phyloP scores from a whole-genome alignment of 2,888 invertebrate species.

The Metopia argyrocephala region DNA sequence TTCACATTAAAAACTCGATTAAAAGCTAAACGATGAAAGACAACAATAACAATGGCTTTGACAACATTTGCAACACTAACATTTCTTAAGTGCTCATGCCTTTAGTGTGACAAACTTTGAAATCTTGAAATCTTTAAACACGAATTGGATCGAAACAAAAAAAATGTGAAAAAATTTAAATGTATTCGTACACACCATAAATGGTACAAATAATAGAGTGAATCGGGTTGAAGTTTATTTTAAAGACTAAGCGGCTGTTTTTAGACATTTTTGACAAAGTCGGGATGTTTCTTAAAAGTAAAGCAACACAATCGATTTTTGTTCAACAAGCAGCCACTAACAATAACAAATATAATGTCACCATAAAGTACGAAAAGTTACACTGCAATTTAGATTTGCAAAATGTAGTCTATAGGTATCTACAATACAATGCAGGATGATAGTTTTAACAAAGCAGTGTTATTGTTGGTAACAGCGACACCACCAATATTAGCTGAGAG shows the following conservation, averaged over 20 bases:
- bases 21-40: neutral
- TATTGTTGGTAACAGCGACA: constrained; percentile 1
- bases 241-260: constrained; percentile 20
- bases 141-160: constrained; percentile 29
- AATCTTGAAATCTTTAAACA: constrained; percentile 51
- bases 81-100: neutral
- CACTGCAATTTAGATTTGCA: constrained; percentile 44
- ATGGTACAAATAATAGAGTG: constrained; percentile 42
- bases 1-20: neutral
- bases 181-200: constrained; percentile 34
- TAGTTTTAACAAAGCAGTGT: constrained; percentile 17
- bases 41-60: neutral
- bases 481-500: neutral
- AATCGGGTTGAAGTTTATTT: constrained; percentile 20
- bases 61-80: constrained; percentile 36
- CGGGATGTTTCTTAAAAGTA: constrained; percentile 21
- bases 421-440: constrained; percentile 13
- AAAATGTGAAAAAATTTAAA: constrained; percentile 14
- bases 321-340: neutral
- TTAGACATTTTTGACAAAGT: constrained; percentile 26
- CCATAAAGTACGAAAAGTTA: constrained; percentile 58
- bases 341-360: constrained; percentile 41
- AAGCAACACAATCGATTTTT: constrained; percentile 43
- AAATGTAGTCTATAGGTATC: neutral
- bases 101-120: constrained; percentile 14